Base-by-base conservation (phyloP, 2,888 invertebrate species). In the Philereme vetulata region DNA sequence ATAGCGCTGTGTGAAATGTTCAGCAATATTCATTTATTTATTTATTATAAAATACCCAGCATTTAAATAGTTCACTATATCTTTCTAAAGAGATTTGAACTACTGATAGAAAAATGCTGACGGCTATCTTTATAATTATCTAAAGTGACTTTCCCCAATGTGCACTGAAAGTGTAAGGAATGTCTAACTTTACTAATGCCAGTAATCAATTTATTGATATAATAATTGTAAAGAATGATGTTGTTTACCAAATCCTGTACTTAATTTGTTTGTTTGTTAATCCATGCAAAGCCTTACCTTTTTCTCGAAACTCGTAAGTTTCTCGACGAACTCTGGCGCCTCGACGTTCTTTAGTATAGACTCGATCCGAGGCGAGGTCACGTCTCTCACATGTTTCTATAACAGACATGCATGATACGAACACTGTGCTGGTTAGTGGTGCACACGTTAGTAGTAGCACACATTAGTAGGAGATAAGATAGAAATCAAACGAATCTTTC, bases 321-420 rank as follows among this genome's bases (percentile, higher is more conserved):
- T 93, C 81, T 86, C 85, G 75, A 81, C 87, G 81, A 87, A 93
- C 75, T 92, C 92, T 64, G 92, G 91, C 64, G 85, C 80, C 73
- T 88, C 87, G 64, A 86, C 74, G 69, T 80, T 84, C 76, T 84
- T 87, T 70, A 91, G 77, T 71, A 91, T 81, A 64, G 78, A 62
- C 61, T 85, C 82, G 72, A 90, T 77, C 54, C 90, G 86, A 51
- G 82, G 81, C 64, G 66, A 76, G 71, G 75, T 72, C 71, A 88
- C 80, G 60, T 88, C 88, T 70, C 79, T 81, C 76, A 90, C 82
- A 76, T 82, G 83, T 78, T 80, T 87, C 91, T 91, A 91, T 73
- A 80, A 86, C 88, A 81, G 87, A 82, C 90, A 89, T 90, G 90
- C 90, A 74, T 84, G 73, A 85, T 81, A 83, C 73, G 71, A 70